Percentiles rank a stretch among this genome's conserved stretches.
Evolutionary conservation across 2,888 invertebrate species (phyloP).

Genomic region (Drosophila nr. fundita): DNA sequence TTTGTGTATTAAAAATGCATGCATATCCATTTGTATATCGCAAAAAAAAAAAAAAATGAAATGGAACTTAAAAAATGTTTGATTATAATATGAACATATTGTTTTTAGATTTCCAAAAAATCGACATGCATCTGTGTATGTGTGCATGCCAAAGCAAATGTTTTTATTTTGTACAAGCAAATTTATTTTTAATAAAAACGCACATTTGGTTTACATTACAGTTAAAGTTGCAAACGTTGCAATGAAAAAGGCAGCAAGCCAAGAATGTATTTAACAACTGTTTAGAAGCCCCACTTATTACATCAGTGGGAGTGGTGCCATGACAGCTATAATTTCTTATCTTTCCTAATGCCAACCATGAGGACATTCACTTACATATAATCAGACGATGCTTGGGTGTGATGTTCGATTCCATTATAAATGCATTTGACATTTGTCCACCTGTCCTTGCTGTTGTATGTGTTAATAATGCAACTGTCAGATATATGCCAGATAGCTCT

Average conservation of each 20-base stretch:
- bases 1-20: conserved; percentile 24
- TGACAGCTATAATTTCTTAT: no score
- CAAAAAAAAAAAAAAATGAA: not conserved
- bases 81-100: not conserved
- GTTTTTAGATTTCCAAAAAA: not conserved
- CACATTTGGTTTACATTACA: not conserved
- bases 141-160: not conserved
- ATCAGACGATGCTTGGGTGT: not conserved
- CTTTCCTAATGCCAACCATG: not conserved
- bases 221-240: not conserved
- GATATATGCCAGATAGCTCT: conserved; percentile 1
- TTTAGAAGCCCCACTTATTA: not conserved
- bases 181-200: not conserved
- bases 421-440: conserved; percentile 1
- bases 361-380: not conserved
- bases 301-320: not conserved
- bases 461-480: not conserved
- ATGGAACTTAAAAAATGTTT: not conserved
- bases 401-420: conserved; percentile 1
- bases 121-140: not conserved
- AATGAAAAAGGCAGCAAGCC: not conserved
- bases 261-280: not conserved
- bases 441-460: not conserved
- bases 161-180: not conserved
- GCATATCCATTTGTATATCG: conserved; percentile 11